These are phyloP conservation scores for Musca domestica DNA, from an alignment of 1,140 invertebrate species.

Conservation along the genomic window DNA sequence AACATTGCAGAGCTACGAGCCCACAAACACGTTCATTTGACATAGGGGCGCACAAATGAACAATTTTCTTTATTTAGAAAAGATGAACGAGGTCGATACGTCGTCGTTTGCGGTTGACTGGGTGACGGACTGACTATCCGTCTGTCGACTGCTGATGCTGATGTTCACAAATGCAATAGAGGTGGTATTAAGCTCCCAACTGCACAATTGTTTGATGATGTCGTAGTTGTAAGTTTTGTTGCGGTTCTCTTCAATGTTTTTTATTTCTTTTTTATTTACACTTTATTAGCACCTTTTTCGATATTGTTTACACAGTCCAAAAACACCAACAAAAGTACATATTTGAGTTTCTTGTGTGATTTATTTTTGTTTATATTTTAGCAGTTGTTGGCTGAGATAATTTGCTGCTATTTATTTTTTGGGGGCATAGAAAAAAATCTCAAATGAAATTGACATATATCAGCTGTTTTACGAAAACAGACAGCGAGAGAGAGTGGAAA, in stretches of 20 bases:
- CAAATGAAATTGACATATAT: not conserved
- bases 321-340: no score
- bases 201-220: no score
- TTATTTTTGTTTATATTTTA: not conserved
- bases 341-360: not conserved
- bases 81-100: constrained; percentile 13
- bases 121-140: not conserved
- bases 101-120: not conserved
- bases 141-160: not conserved
- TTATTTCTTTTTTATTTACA: no score
- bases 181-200: no score
- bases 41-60: not conserved
- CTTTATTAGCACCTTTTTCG: no score
- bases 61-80: constrained; percentile 19
- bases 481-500: not conserved
- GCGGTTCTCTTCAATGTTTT: not conserved
- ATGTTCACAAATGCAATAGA: no score
- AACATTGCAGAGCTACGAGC: not conserved
- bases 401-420: not conserved
- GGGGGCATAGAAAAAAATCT: not conserved
- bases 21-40: not conserved
- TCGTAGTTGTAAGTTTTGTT: not conserved
- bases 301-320: no score
- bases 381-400: not conserved
- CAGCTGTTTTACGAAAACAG: not conserved